Evolutionary conservation across 2,113 vertebrate genomes (phyloP).

Genomic region (Arizona elegans): DNA sequence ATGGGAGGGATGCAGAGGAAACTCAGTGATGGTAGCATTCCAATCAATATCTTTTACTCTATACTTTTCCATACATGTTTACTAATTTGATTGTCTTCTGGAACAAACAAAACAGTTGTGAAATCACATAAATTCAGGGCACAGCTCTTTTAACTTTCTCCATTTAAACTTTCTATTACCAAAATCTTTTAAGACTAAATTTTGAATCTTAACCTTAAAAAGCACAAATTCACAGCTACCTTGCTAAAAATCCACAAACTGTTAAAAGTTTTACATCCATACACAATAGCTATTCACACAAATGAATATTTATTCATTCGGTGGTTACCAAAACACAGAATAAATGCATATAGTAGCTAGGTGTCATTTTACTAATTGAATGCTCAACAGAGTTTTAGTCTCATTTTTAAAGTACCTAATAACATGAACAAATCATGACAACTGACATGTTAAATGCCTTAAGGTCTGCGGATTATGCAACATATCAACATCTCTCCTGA

Average conservation of each 20-base stretch:
- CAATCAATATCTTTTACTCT: background rate
- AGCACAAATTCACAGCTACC: background rate
- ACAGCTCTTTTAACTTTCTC: background rate
- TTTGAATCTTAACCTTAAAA: background rate
- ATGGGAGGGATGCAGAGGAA: background rate
- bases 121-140: background rate
- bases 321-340: background rate
- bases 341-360: conserved; percentile 21
- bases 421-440: conserved; percentile 17
- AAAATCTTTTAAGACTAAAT: background rate
- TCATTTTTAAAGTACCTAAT: background rate
- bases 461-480: background rate
- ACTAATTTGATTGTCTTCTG: background rate
- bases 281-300: background rate
- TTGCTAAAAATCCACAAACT: conserved; percentile 7
- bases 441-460: background rate
- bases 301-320: background rate
- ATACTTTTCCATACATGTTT: background rate
- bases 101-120: background rate
- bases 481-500: rapidly evolving
- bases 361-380: conserved; percentile 14
- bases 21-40: too few relatives aligned
- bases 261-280: background rate
- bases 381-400: conserved; percentile 1
- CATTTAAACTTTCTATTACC: background rate